Evolutionary conservation across 2,888 invertebrate genomes (phyloP).

Genomic region (Amorpha juglandis): DNA sequence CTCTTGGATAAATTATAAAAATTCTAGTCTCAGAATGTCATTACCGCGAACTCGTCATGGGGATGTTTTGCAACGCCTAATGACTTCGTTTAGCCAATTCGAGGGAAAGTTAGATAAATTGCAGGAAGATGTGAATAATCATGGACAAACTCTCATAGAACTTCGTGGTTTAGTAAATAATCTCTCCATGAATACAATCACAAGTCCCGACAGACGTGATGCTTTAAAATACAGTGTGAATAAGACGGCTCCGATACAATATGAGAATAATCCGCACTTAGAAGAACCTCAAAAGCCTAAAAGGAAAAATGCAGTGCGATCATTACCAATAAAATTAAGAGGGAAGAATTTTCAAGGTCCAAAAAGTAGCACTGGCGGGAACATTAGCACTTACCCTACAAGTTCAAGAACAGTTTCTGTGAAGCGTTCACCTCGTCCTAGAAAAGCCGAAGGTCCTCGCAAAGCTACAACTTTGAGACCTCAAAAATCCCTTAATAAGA

Average conservation of each 20-base stretch:
- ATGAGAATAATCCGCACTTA: conserved; percentile 39
- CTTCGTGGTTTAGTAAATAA: conserved; percentile 57
- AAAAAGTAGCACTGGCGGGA: conserved; percentile 37
- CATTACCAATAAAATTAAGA: conserved; percentile 48
- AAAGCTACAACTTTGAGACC: conserved; percentile 47
- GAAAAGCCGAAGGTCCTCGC: conserved; percentile 51
- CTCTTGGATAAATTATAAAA: conserved; percentile 14
- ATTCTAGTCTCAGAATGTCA: conserved; percentile 38
- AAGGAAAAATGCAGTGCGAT: conserved; percentile 42
- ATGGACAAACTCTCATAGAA: conserved; percentile 63
- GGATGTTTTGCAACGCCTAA: conserved; percentile 56
- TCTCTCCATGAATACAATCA: conserved; percentile 48
- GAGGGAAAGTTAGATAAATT: conserved; percentile 68
- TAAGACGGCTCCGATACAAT: conserved; percentile 49
- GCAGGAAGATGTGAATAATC: conserved; percentile 62
- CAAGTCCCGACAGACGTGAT: conserved; percentile 41
- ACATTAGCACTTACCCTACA: conserved; percentile 33
- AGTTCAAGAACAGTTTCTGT: conserved; percentile 31
- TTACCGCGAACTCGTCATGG: conserved; percentile 45
- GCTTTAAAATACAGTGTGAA: conserved; percentile 39
- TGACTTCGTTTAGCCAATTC: conserved; percentile 59
- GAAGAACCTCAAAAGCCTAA: conserved; percentile 40
- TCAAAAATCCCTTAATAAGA: conserved; percentile 47
- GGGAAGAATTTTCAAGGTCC: conserved; percentile 44
- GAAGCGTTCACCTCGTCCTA: conserved; percentile 35